Conservation (phyloP, 2,797 vertebrate genomes). For the Sphenodon punctatus region DNA sequence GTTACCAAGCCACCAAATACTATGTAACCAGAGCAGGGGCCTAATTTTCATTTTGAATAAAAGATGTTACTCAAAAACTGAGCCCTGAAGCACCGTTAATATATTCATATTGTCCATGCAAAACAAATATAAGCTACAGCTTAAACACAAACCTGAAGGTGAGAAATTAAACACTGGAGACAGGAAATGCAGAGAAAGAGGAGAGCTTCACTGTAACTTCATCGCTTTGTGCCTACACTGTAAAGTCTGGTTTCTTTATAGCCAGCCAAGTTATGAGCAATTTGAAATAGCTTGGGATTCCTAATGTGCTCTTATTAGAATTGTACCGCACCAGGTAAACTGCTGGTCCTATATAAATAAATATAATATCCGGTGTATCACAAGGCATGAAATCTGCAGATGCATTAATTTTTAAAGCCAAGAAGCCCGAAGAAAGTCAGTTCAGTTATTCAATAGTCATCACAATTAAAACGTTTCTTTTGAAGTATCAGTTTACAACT, state of each 20-base stretch:
- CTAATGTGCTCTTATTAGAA: no score
- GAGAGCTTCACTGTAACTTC: background rate
- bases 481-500: background rate
- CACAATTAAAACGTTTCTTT: background rate
- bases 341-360: no score
- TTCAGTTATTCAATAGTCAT: background rate
- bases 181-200: background rate
- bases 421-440: background rate
- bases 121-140: no score
- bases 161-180: background rate
- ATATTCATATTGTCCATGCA: background rate
- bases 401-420: background rate
- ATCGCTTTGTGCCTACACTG: background rate
- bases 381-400: background rate
- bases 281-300: no score
- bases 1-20: background rate
- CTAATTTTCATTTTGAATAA: constrained; percentile 2
- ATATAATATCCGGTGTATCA: background rate
- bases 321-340: no score
- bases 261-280: no score
- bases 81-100: background rate
- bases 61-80: background rate
- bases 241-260: background rate
- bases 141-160: background rate
- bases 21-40: background rate